Evolutionary conservation across 1,140 invertebrate genomes (phyloP).

Genomic region (Mactra quadrangularis): DNA sequence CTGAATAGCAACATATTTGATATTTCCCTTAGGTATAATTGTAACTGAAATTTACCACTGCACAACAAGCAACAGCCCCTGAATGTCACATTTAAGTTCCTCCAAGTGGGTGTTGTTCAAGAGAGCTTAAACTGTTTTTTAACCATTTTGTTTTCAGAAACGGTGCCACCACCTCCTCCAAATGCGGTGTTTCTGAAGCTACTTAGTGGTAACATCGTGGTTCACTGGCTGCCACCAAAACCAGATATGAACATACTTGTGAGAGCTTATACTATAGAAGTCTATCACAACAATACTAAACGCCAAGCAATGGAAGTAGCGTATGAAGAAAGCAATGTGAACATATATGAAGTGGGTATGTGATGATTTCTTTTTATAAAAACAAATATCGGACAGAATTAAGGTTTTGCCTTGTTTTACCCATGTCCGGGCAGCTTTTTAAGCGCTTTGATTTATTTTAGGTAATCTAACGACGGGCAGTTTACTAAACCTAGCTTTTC

Average conservation of each 20-base stretch:
- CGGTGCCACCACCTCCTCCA: conserved; percentile 24
- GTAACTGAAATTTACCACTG: too few species aligned
- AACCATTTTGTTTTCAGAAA: conserved; percentile 12
- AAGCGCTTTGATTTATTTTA: too few species aligned
- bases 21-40: too few species aligned
- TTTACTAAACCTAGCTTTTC: too few species aligned
- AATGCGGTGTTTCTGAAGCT: conserved; percentile 33
- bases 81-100: too few species aligned
- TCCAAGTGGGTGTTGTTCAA: too few species aligned
- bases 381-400: background rate
- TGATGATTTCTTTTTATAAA: background rate
- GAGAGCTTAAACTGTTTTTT: too few species aligned
- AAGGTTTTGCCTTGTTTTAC: too few species aligned
- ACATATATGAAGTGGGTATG: conserved; percentile 50
- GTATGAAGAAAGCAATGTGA: conserved; percentile 50
- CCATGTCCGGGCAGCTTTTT: too few species aligned
- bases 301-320: conserved; percentile 38
- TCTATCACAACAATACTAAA: conserved; percentile 35
- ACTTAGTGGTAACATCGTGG: conserved; percentile 39
- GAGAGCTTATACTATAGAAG: conserved; percentile 36
- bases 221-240: conserved; percentile 34
- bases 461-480: too few species aligned
- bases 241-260: conserved; percentile 48
- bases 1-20: too few species aligned
- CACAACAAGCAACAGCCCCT: too few species aligned